Percentiles rank a stretch among this genome's conserved stretches.
Evolutionary conservation across 2,888 invertebrate species (phyloP).

Genomic region (Zhuqinia jingwanae): DNA sequence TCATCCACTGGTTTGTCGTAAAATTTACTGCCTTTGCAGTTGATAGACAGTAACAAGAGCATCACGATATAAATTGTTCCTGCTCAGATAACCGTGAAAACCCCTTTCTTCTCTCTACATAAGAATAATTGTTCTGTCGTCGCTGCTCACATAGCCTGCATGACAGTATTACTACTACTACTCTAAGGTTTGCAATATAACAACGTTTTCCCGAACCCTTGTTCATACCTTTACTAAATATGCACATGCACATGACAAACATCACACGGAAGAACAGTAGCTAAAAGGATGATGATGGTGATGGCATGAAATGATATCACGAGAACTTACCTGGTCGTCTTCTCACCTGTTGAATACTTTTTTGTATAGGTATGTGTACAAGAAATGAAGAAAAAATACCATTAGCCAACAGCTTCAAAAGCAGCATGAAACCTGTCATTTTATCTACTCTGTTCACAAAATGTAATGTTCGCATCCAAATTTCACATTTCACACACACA

Average conservation of each 20-base stretch:
- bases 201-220: background rate
- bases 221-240: too few species aligned
- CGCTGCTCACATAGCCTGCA: constrained; percentile 14
- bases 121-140: constrained; percentile 16
- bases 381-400: background rate
- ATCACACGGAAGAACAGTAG: background rate
- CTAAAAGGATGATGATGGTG: too few species aligned
- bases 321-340: constrained; percentile 47
- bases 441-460: background rate
- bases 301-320: background rate
- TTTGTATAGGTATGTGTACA: too few species aligned
- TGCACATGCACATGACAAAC: too few species aligned
- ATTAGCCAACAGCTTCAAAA: background rate
- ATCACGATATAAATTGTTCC: constrained; percentile 29
- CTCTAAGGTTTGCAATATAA: too few species aligned
- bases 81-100: constrained; percentile 54
- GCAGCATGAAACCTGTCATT: constrained; percentile 43
- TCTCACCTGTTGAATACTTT: constrained; percentile 59
- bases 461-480: background rate
- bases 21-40: background rate
- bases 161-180: too few species aligned
- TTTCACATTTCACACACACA: too few species aligned
- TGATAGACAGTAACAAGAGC: constrained; percentile 23
- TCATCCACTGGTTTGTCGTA: background rate
- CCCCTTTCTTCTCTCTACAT: constrained; percentile 3